Evolutionary conservation across 2,113 vertebrate genomes (phyloP), one percentile per base, ranked within the genome.

Genomic region (Turdus rufiventris): DNA sequence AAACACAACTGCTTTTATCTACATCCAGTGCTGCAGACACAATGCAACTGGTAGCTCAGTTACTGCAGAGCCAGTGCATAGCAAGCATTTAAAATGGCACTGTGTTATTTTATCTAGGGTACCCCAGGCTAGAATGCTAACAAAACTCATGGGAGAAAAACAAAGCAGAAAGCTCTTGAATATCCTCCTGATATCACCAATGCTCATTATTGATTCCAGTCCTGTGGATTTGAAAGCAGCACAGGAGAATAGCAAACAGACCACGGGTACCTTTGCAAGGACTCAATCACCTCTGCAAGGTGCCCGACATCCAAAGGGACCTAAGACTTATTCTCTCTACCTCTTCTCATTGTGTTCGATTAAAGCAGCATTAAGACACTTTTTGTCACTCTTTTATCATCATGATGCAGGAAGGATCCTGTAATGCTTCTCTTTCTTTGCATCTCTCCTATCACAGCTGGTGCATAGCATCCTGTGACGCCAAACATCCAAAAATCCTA

Each of bases 1-100:
- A 88, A 91, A 40, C 18, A 33, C 21, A 62, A 31, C 29, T 56
- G 71, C 43, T 95, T 91, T 95, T 95, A 70, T 83, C 54, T 77
- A 13, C 28, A 79, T 42, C 19, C 43, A 79, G 0, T 28, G 11
- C 15, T 36, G 67, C 29, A 82, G 70, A 48, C 57, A 65, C 19
- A 70, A 34, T 15, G 2, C 43, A 93, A 91, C 60, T 75, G 75
- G 28, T 63, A 78, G 19, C 10, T 93, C 48, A 34, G 43, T 72
- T 72, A 51, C 20, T 34, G 56, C 67, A 62, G 21, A 74, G 29
- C 28, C 45, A 61, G 23, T 12, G 21, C 26, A 10, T 10, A 90
- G 62, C 21, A 88, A 73, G 10, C 6, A 57, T 71, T 84, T 86
- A 56, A 24, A 71, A 29, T 2, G 10, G 13, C 36, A 53, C 18